Evolutionary conservation across 2,888 invertebrate species (phyloP).

Genomic region (Ormyrus nitidulus): DNA sequence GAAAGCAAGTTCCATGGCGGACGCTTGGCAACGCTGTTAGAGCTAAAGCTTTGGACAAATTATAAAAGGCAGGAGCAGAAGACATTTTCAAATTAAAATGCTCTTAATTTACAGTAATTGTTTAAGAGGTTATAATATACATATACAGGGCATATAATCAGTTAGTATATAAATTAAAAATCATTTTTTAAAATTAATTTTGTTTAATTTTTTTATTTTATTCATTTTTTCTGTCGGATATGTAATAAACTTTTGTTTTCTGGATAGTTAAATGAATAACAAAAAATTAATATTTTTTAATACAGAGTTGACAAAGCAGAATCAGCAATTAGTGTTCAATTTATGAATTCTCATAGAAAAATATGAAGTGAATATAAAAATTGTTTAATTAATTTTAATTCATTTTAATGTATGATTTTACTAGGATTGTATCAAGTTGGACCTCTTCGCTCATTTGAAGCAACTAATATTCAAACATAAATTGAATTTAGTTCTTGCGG

Average conservation of each 20-base stretch:
- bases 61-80: too few relatives aligned
- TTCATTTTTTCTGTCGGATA: not conserved
- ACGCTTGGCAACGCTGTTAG: too few relatives aligned
- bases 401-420: too few relatives aligned
- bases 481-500: slow-evolving; percentile 89
- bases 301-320: slow-evolving; percentile 89
- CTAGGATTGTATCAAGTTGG: slow-evolving; percentile 76
- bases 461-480: slow-evolving; percentile 88
- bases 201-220: not conserved
- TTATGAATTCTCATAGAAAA: slow-evolving; percentile 84
- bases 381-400: slow-evolving; percentile 77
- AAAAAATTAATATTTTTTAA: slow-evolving; percentile 49
- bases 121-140: slow-evolving; percentile 71
- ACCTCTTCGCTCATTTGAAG: slow-evolving; percentile 70
- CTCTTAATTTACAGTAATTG: too few relatives aligned
- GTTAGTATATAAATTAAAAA: slow-evolving; percentile 69
- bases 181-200: too few relatives aligned
- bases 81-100: too few relatives aligned
- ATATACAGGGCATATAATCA: slow-evolving; percentile 82
- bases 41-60: too few relatives aligned
- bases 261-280: not conserved
- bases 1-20: too few relatives aligned
- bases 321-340: slow-evolving; percentile 87
- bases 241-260: not conserved
- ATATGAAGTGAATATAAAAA: slow-evolving; percentile 95